A percentile compares a stretch with the other conserved stretches of the same genome.
phyloP scores from a whole-genome alignment of 2,797 vertebrate genomes.

The Acipenser transmontanus region DNA sequence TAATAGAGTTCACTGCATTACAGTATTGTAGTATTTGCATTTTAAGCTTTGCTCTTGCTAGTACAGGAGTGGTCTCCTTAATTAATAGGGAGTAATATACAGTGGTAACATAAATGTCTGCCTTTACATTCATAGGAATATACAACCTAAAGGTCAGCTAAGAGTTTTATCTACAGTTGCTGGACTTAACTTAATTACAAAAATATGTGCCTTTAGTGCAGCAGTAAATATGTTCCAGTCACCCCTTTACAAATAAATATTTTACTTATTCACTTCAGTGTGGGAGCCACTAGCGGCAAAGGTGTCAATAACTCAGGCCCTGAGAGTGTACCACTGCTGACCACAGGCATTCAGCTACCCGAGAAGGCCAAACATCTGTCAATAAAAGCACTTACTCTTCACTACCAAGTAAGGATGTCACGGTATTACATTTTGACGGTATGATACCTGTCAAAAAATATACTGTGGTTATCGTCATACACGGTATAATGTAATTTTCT shows the following conservation, averaged over 20 bases:
- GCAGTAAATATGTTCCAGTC: constrained; percentile 35
- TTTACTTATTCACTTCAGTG: constrained; percentile 31
- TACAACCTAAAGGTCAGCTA: not conserved
- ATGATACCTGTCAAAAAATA: no score
- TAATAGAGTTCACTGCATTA: no score
- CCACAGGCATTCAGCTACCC: constrained; percentile 20
- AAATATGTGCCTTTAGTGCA: constrained; percentile 49
- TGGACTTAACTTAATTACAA: constrained; percentile 23
- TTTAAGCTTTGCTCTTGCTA: no score
- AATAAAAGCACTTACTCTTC: constrained; percentile 34
- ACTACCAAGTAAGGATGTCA: constrained; percentile 11
- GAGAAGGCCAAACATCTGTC: constrained; percentile 19
- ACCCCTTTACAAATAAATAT: constrained; percentile 28
- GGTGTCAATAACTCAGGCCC: constrained; percentile 17
- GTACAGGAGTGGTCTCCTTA: not conserved
- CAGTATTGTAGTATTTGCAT: no score
- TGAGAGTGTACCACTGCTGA: constrained; percentile 19
- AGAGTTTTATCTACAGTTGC: no score
- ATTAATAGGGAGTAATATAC: not conserved
- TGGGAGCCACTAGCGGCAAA: constrained; percentile 38
- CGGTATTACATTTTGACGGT: no score
- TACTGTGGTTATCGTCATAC: no score
- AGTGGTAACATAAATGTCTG: not conserved
- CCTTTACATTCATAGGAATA: not conserved
- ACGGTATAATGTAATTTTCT: no score